These are phyloP conservation scores for Drosophila erecta DNA, from an alignment of 1,140 invertebrate genomes.

Conservation along the genomic window DNA sequence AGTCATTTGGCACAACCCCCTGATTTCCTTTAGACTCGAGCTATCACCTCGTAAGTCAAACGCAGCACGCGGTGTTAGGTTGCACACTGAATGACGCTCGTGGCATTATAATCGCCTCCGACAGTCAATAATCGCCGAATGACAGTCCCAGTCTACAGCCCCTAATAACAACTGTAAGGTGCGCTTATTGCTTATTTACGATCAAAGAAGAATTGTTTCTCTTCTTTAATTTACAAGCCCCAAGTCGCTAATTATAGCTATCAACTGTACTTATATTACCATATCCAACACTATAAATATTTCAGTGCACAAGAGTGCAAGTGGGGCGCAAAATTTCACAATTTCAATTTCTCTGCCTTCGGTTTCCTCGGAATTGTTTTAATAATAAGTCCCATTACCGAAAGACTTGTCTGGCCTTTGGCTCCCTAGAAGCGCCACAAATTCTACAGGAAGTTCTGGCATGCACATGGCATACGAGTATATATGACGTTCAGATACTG, in stretches of 20 bases:
- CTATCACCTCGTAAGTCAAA: constrained; percentile 43
- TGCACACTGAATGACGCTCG: constrained; percentile 40
- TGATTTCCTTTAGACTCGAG: not conserved
- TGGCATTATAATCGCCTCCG: constrained; percentile 50
- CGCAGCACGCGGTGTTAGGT: constrained; percentile 11
- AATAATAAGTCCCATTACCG: constrained; percentile 30
- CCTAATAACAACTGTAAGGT: constrained; percentile 24
- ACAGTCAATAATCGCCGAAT: constrained; percentile 39
- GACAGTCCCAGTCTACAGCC: constrained; percentile 26
- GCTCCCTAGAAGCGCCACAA: constrained; percentile 12
- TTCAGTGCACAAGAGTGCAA: constrained; percentile 1
- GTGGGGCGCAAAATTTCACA: constrained; percentile 25
- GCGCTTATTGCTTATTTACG: constrained; percentile 24
- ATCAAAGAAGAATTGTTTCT: not conserved
- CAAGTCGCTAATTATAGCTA: constrained; percentile 29
- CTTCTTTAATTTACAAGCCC: not conserved
- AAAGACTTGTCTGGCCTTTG: constrained; percentile 21
- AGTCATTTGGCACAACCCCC: not conserved
- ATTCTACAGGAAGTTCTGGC: constrained; percentile 1
- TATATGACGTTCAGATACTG: constrained; percentile 29
- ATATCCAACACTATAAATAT: constrained; percentile 17
- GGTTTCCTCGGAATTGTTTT: constrained; percentile 9
- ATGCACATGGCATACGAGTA: constrained; percentile 9
- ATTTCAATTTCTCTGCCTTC: constrained; percentile 19
- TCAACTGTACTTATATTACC: too few relatives aligned